A percentile compares a stretch with the other conserved stretches of the same genome.
phyloP scores from a whole-genome alignment of 2,888 invertebrate species.

The Drosophila meridionalis region DNA sequence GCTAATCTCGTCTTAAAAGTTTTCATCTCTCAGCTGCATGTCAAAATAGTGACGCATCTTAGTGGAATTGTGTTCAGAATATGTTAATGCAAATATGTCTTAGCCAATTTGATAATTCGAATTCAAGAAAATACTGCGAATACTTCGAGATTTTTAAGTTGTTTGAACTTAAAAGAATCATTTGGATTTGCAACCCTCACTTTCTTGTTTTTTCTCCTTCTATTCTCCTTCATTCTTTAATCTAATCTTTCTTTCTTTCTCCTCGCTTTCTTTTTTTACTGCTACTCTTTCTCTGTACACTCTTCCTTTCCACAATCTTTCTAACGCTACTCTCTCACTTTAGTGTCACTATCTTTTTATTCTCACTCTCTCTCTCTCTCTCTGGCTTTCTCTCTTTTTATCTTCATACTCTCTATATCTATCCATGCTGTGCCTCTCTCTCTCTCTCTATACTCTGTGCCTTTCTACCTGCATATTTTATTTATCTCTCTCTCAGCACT shows the following conservation, averaged over 20 bases:
- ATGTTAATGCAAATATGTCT: neutral
- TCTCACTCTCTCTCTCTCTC: neutral
- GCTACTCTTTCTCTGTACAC: too few species aligned
- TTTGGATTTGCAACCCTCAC: neutral
- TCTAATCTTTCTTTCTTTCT: neutral
- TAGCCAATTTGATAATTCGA: neutral
- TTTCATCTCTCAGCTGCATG: neutral
- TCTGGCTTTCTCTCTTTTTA: neutral
- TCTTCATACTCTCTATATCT: too few species aligned
- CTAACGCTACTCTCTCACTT: neutral
- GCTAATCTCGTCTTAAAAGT: neutral
- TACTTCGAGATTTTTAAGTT: neutral
- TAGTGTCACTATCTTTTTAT: neutral
- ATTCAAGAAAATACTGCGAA: neutral
- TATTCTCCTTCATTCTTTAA: neutral
- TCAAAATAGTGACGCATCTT: constrained; percentile 2
- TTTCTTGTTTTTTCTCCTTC: neutral
- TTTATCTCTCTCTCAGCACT: too few species aligned
- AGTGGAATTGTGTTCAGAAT: neutral
- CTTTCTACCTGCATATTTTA: too few species aligned
- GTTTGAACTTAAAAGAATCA: too few species aligned
- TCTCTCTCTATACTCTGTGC: too few species aligned
- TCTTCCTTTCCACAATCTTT: neutral
- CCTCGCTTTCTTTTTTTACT: neutral
- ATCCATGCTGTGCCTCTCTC: too few species aligned